Base-by-base conservation (phyloP, 2,113 vertebrate species). In the Lepus timidus region DNA sequence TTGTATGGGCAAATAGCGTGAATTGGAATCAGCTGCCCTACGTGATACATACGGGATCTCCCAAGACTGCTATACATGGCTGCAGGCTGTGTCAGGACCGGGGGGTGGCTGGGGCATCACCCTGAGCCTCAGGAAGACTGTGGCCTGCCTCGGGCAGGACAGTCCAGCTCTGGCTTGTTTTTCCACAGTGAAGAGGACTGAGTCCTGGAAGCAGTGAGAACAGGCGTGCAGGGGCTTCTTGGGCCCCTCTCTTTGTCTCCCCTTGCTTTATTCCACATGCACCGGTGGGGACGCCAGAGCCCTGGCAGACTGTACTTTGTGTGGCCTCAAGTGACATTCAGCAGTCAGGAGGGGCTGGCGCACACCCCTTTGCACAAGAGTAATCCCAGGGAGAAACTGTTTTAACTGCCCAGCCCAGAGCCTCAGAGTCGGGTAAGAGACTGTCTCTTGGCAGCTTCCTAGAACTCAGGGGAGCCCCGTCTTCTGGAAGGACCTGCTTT, bases 71-170 rank as follows among this genome's bases (percentile, higher is more conserved):
- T 12, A 49, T 22, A 8, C 29, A 6, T 55, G 1, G 39, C 31
- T 71, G 17, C 0, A 20, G n/a, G 95, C 95, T 85, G 51, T 80
- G 95, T 95, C 71, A 83, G 64, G 55, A 58, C 65, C 44, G 39
- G 97, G 39, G 93, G 81, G 94, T 81, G 86, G 55, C 44, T 78
- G 52, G 52, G 86, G 75, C 44, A 51, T 87, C 75, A 74, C 82
- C 31, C 85, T 36, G 90, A 96, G 65, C 76, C 96, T 44, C 84
- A 58, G 79, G 88, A 96, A 92, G 55, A 85, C 95, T 98, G 85
- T 87, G 33, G 7, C 89, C 61, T 96, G 85, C 88, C 85, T 87
- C 93, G 93, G 39, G 36, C 86, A 75, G 71, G 81, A 36, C 0
- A 92, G 90, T 87, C 95, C 52, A 91, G 79, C 89, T 80, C 20